Percentiles rank a stretch among this genome's conserved stretches.
Conservation (phyloP, 2,888 invertebrate genomes). For the Conops quadrifasciatus region DNA sequence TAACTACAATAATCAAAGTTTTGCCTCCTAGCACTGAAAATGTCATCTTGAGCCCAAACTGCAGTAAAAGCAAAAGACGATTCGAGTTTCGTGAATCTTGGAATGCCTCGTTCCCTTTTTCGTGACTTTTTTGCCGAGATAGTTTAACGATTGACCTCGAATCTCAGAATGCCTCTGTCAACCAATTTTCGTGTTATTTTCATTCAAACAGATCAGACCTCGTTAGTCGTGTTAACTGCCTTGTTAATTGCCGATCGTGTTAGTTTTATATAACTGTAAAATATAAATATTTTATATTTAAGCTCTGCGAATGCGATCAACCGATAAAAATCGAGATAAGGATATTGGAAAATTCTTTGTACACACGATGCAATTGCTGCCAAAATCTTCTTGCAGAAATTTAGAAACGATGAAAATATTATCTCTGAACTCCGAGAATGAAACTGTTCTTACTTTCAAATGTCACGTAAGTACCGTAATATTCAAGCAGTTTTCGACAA, state of each 20-base stretch:
- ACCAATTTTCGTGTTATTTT: too few species aligned
- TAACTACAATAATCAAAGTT: too few species aligned
- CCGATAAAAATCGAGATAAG: conserved; percentile 71
- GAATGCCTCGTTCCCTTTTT: too few species aligned
- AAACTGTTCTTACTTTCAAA: conserved; percentile 76
- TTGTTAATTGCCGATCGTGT: not conserved
- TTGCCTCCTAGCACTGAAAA: too few species aligned
- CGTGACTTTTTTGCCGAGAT: too few species aligned
- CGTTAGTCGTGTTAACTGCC: not conserved
- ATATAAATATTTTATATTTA: conserved; percentile 43
- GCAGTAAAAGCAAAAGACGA: too few species aligned
- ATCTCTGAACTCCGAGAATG: conserved; percentile 74
- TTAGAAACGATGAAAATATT: conserved; percentile 67
- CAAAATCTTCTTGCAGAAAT: conserved; percentile 80
- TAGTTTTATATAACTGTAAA: not conserved
- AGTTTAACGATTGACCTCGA: too few species aligned
- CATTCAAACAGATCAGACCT: too few species aligned
- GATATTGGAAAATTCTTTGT: conserved; percentile 81
- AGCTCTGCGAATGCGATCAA: conserved; percentile 70
- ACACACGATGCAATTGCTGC: conserved; percentile 87
- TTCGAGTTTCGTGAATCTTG: too few species aligned
- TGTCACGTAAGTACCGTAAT: conserved; percentile 73
- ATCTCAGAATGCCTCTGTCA: too few species aligned
- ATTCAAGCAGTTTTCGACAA: too few species aligned
- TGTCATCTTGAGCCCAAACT: too few species aligned